Base-by-base conservation (phyloP, 2,113 vertebrate genomes). In the Raja brachyura region DNA sequence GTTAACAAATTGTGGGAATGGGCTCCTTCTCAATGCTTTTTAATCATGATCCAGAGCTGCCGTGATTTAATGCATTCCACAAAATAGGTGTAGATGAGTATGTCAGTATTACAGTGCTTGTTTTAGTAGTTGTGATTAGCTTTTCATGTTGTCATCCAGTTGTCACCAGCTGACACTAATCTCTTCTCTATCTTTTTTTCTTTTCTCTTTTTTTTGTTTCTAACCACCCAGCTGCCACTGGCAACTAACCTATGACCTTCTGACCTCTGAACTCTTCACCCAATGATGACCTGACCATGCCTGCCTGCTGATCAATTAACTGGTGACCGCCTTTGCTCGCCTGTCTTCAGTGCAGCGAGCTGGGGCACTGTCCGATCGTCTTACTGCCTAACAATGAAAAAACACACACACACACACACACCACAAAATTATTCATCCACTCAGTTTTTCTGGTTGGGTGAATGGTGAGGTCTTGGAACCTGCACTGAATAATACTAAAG, bases 181-280 rank as follows among this genome's bases (percentile, higher is more conserved):
- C 98, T 99, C 98, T 99, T 98, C 98, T 99, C 98, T 99, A 98
- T 99, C 98, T 99, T 98, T 97, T 68, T 96, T 95, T 97, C 96
- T 97, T 96, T 96, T 95, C 97, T 97, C 97, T 97, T 95, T 95
- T 95, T 96, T 95, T 96, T 97, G 96, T 97, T 97, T 97, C 97
- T 99, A 99, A 99, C 98, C 97, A 97, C 97, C 97, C 98, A 99
- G 98, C 99, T 98, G 98, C 98, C 98, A 99, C 98, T 96, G 98
- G 99, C 98, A 99, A 99, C 98, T 99, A 99, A 99, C 98, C 98
- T 98, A 98, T 99, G 98, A 99, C 98, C 98, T 98, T 99, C 98
- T 99, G 98, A 99, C 97, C 98, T 99, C 98, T 99, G 97, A 98
- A 97, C 97, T 98, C 97, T 97, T 98, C 97, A 98, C 98, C 98